Base-by-base conservation (phyloP, 2,797 vertebrate species). In the Ctenopoma kingsleyae region DNA sequence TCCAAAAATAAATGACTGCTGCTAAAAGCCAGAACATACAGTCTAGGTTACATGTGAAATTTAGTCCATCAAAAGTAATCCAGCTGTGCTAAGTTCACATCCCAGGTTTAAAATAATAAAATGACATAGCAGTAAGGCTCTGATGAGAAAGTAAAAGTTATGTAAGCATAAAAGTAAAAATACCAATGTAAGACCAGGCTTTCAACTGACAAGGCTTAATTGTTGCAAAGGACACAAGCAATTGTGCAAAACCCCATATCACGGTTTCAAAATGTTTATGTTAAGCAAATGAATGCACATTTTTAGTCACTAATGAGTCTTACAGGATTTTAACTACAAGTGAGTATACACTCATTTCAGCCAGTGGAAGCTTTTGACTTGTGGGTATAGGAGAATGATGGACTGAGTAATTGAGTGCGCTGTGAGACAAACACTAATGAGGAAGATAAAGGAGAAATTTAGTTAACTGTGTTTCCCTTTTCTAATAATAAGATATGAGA, bases 401-500 rank as follows among this genome's bases (percentile, higher is more conserved):
- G 80, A 81, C 67, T 75, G 86, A 83, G 78, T 90, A 80, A 87
- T 67, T 74, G 75, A 87, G 81, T 76, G 74, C 71, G 72, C 70
- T 76, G 77, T 71, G 74, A 88, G 76, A 81, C 76, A 81, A 81
- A 84, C 82, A 71, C 75, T 86, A 90, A 91, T 88, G 84, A 91
- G 76, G 67, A 82, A 77, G 85, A 89, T 87, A 90, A 85, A 87
- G 71, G 79, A 78, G 74, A 67, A 78, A 86, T 70, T 76, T 74
- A 80, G 66, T 75, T 71, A 76, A 87, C 76, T 58, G 60, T 76
- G 71, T 85, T 71, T 80, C 47, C 70, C 51, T 46, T 84, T 84
- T 79, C 64, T 75, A 71, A 86, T 76, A 76, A 88, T 87, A 80
- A 82, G 70, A 79, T 61, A 78, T 54, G 67, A 75, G 62, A 36